These are phyloP conservation scores for Conchocele bisecta DNA, from an alignment of 2,888 invertebrate species.

Conservation along the genomic window DNA sequence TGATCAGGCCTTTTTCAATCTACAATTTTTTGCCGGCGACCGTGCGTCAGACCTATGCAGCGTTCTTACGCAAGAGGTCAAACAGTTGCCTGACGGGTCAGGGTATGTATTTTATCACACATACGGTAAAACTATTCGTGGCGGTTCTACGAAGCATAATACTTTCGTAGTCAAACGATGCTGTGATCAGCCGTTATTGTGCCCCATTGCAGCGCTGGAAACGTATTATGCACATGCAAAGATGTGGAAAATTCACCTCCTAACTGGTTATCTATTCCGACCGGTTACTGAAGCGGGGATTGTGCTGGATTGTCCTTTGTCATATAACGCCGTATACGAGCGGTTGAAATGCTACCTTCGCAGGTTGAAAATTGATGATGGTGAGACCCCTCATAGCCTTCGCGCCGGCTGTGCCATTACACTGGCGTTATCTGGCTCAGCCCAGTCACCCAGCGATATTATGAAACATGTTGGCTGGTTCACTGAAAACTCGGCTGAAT, in stretches of 20 bases:
- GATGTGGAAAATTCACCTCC: neutral
- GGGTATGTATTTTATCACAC: constrained; percentile 34
- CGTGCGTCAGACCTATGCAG: neutral
- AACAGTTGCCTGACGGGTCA: constrained; percentile 14
- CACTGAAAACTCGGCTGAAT: constrained; percentile 6
- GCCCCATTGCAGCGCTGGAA: constrained; percentile 29
- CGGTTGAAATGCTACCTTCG: constrained; percentile 16
- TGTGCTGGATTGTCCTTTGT: constrained; percentile 22
- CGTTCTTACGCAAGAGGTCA: constrained; percentile 6
- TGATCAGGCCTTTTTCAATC: constrained; percentile 1
- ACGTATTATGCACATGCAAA: constrained; percentile 13
- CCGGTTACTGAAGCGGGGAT: constrained; percentile 18
- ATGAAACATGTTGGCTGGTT: constrained; percentile 33
- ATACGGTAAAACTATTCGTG: constrained; percentile 38
- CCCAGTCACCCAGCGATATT: neutral
- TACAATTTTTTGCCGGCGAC: constrained; percentile 2
- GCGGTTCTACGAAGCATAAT: constrained; percentile 19
- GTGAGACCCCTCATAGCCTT: constrained; percentile 36
- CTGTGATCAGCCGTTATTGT: constrained; percentile 11
- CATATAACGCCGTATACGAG: constrained; percentile 20
- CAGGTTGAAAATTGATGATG: constrained; percentile 20
- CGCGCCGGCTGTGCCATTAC: constrained; percentile 30
- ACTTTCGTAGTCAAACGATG: constrained; percentile 38
- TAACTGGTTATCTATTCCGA: constrained; percentile 34
- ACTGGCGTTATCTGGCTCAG: constrained; percentile 9